These are phyloP conservation scores for Micropoecilia bifurca DNA, from an alignment of 2,797 vertebrate genomes.

Conservation along the genomic window DNA sequence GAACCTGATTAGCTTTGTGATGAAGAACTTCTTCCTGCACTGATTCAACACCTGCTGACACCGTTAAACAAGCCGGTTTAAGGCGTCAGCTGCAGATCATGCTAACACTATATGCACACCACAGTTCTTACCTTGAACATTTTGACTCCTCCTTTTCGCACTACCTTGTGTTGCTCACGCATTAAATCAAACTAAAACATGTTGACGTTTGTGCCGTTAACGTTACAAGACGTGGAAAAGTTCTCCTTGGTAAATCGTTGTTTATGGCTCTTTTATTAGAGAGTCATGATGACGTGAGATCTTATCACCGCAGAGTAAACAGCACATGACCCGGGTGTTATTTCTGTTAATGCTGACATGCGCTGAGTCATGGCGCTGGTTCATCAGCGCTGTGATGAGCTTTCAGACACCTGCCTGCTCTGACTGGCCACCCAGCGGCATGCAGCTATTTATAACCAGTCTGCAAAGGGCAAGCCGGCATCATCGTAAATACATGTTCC, in stretches of 20 bases:
- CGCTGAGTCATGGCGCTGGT: background rate
- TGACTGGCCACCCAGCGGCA: constrained; percentile 28
- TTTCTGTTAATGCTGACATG: background rate
- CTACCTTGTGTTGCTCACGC: background rate
- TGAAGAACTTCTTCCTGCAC: background rate
- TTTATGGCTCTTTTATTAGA: background rate
- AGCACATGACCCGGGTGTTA: background rate
- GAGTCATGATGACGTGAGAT: background rate
- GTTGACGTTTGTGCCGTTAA: background rate
- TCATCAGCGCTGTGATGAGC: constrained; percentile 15
- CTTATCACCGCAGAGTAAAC: constrained; percentile 4
- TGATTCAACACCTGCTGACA: background rate
- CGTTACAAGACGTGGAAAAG: background rate
- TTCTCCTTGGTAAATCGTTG: background rate
- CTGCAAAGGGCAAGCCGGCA: constrained; percentile 49
- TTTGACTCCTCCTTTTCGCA: background rate
- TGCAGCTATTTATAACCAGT: constrained; percentile 61
- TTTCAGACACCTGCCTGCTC: constrained; percentile 49
- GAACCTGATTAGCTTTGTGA: background rate
- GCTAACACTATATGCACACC: background rate
- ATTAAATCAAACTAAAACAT: background rate
- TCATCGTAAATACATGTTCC: constrained; percentile 56
- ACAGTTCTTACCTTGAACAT: background rate
- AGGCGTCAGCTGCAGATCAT: background rate
- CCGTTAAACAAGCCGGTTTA: background rate